Percentiles rank a stretch among this genome's conserved stretches.
Conservation (phyloP, 2,888 invertebrate genomes). For the Calliscelio sp. region DNA sequence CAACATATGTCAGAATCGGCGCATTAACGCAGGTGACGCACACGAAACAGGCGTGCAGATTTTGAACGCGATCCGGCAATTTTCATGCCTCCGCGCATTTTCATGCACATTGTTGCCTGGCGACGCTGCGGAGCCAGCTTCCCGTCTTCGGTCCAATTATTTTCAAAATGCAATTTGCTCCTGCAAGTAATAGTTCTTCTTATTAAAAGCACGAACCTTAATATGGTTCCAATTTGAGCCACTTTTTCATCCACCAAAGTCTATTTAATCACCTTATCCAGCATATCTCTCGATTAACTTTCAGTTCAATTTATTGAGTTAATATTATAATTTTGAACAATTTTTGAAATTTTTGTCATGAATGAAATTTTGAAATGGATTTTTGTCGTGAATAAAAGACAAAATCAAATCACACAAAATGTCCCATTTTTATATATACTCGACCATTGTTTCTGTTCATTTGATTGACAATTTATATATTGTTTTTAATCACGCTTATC, state of each 20-base stretch:
- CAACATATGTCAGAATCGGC: constrained; percentile 52
- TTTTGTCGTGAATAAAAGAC: no score
- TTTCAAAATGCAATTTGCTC: constrained; percentile 27
- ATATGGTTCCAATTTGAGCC: neutral
- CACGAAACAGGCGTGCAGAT: constrained; percentile 13
- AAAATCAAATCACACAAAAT: no score
- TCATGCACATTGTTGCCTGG: constrained; percentile 37
- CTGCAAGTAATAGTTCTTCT: constrained; percentile 15
- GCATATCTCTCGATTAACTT: no score
- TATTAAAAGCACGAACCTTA: neutral
- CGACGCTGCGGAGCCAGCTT: constrained; percentile 14
- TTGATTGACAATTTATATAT: no score
- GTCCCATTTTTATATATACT: no score
- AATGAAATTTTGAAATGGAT: no score
- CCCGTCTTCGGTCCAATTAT: constrained; percentile 36
- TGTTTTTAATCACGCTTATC: no score
- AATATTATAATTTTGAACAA: no score
- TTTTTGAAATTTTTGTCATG: no score
- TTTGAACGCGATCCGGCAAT: constrained; percentile 37
- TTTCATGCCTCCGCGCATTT: constrained; percentile 37
- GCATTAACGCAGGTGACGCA: constrained; percentile 48
- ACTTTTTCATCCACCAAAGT: neutral
- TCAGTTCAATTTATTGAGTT: no score
- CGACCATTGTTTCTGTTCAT: no score
- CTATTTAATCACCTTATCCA: no score